Evolutionary conservation across 2,888 invertebrate species (phyloP).

Genomic region (Thymelicus sylvestris): DNA sequence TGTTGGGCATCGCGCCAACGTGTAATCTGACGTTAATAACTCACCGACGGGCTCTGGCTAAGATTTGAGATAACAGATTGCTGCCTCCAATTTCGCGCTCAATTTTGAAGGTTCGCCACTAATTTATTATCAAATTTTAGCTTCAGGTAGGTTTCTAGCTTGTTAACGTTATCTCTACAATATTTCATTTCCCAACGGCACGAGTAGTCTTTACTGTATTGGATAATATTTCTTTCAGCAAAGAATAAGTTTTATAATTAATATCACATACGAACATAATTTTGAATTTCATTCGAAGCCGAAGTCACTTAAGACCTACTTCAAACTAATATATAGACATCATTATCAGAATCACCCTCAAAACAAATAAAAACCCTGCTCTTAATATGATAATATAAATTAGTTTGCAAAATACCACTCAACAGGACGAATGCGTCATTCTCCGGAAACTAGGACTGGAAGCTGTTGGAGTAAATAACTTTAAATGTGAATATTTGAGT

Average conservation of each 20-base stretch:
- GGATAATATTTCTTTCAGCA: no score
- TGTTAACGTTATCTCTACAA: background rate
- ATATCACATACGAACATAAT: no score
- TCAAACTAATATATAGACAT: no score
- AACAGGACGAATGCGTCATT: background rate
- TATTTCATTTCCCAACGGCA: background rate
- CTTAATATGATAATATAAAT: background rate
- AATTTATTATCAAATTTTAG: background rate
- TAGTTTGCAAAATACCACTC: background rate
- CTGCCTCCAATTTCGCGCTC: slow-evolving; percentile 8
- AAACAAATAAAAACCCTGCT: no score
- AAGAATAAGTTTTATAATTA: no score
- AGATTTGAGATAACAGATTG: slow-evolving; percentile 13
- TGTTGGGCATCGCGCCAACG: slow-evolving; percentile 8
- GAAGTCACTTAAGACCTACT: no score
- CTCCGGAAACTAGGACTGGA: background rate
- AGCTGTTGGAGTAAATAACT: slow-evolving; percentile 1
- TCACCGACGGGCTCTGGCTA: slow-evolving; percentile 11
- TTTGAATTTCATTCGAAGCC: no score
- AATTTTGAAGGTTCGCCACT: slow-evolving; percentile 9
- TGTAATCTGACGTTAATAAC: slow-evolving; percentile 14
- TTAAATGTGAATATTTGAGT: slow-evolving; percentile 8
- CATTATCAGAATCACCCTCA: no score
- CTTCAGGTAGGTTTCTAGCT: background rate
- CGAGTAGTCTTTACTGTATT: no score